Percentiles rank a stretch among this genome's conserved stretches.
Evolutionary conservation across 2,888 invertebrate genomes (phyloP).

Genomic region (Leptura quadrifasciata): DNA sequence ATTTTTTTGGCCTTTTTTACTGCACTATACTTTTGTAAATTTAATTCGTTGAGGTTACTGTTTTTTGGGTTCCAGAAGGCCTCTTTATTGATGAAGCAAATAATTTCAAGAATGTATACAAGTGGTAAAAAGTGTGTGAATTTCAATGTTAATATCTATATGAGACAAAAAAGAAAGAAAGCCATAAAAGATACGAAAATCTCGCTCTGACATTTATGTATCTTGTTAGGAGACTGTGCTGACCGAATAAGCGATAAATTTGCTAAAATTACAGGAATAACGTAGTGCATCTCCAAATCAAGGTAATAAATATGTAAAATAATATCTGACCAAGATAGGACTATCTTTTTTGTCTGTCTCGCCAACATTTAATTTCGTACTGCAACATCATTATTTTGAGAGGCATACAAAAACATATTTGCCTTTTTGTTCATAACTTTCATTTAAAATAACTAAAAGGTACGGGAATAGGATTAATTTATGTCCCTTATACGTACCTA

Average conservation of each 20-base stretch:
- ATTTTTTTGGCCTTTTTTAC: too few relatives aligned
- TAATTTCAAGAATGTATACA: constrained; percentile 44
- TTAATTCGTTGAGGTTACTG: too few relatives aligned
- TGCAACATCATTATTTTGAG: constrained; percentile 45
- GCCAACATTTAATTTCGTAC: constrained; percentile 49
- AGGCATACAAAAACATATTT: constrained; percentile 12
- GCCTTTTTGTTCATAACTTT: constrained; percentile 3
- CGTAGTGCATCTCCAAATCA: constrained; percentile 62
- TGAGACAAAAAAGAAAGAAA: constrained; percentile 58
- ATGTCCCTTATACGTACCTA: too few relatives aligned
- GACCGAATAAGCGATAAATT: constrained; percentile 64
- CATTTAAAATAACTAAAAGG: constrained; percentile 2
- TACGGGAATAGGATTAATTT: neutral
- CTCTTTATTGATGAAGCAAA: constrained; percentile 29
- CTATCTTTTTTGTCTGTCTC: constrained; percentile 49
- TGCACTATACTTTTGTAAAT: too few relatives aligned
- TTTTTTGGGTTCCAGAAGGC: neutral
- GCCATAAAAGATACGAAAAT: constrained; percentile 63
- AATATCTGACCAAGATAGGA: constrained; percentile 59
- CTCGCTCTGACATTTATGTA: constrained; percentile 63
- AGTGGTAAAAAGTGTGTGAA: constrained; percentile 45
- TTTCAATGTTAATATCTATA: constrained; percentile 51
- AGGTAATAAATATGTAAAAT: constrained; percentile 68
- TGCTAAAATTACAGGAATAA: constrained; percentile 63
- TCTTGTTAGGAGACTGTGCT: constrained; percentile 62